These are phyloP conservation scores for Australoheros facetus DNA, from an alignment of 2,797 vertebrate species.

Conservation along the genomic window DNA sequence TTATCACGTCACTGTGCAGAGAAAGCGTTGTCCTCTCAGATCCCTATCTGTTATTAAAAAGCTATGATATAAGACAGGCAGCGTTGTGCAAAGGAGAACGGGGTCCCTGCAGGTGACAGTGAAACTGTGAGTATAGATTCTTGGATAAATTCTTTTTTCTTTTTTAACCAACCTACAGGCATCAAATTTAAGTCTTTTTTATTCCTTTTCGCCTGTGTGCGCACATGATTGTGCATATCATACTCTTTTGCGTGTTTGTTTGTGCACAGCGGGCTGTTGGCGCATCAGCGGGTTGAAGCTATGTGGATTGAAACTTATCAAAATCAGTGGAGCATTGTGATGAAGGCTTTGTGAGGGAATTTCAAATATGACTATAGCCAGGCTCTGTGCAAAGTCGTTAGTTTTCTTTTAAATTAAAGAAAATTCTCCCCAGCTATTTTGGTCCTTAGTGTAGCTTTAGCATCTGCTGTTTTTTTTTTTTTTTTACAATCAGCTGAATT, in stretches of 20 bases:
- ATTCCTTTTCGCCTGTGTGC: slow-evolving; percentile 3
- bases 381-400: slow-evolving; percentile 43
- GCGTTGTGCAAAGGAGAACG: slow-evolving; percentile 12
- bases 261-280: background rate
- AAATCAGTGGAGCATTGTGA: slow-evolving; percentile 57
- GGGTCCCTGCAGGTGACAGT: slow-evolving; percentile 20
- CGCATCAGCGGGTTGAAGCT: slow-evolving; percentile 36
- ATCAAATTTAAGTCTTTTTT: slow-evolving; percentile 12
- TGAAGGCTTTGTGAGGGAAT: slow-evolving; percentile 53
- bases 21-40: slow-evolving; percentile 35
- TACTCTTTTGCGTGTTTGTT: slow-evolving; percentile 1
- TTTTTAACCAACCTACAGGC: slow-evolving; percentile 17
- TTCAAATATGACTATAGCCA: slow-evolving; percentile 40
- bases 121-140: slow-evolving; percentile 27
- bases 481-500: slow-evolving; percentile 44
- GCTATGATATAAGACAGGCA: slow-evolving; percentile 34
- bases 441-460: slow-evolving; percentile 55
- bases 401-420: slow-evolving; percentile 56
- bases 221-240: background rate
- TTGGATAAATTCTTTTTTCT: background rate
- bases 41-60: slow-evolving; percentile 48
- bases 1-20: slow-evolving; percentile 55
- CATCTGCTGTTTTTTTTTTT: slow-evolving; percentile 34
- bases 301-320: slow-evolving; percentile 53
- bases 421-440: slow-evolving; percentile 56